Evolutionary conservation across 2,888 invertebrate genomes (phyloP), one percentile per base, ranked within the genome.

Genomic region (Patella depressa): DNA sequence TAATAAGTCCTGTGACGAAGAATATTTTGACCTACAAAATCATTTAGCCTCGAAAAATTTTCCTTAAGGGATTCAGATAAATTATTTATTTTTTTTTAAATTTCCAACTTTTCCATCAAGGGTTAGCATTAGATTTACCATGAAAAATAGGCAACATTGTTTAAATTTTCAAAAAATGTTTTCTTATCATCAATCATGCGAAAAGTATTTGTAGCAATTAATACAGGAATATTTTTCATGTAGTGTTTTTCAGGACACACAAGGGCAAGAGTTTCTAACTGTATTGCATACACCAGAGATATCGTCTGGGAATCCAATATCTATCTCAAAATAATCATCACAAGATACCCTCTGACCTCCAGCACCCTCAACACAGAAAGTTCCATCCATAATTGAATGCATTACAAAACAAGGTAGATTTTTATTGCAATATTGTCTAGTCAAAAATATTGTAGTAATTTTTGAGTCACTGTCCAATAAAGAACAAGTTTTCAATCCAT

Each of bases 211-310:
- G 76, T 76, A 19, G 72, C 72, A 55, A 76, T 55, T 3, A 72
- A 55, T 3, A 76, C 53, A 12, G 76, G 76, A 12, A 76, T 57
- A 19, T 45, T 45, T 53, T 65, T 11, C 9, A 65, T 59, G 53
- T n/a, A 76, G 17, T 5, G 17, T 34, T 72, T 76, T 24, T 76
- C 76, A 9, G 53, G 59, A 53, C 72, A 76, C 12, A 76, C 69
- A 17, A 76, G 29, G 57, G 57, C 57, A n/a, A 17, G n/a, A 57
- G 57, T 57, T 57, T 15, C 24, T 4, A 15, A 57, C n/a, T 17
- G n/a, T 5, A 0, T 15, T 17, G n/a, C n/a, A 15, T 11, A 57
- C 57, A 11, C 57, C 7, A 57, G n/a, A 15, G 17, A 57, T 57
- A 17, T 57, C 57, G 2, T 5, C 57, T 11, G 57, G 57, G 15